Evolutionary conservation across 2,888 invertebrate species (phyloP).

Genomic region (Eupsilia transversa): DNA sequence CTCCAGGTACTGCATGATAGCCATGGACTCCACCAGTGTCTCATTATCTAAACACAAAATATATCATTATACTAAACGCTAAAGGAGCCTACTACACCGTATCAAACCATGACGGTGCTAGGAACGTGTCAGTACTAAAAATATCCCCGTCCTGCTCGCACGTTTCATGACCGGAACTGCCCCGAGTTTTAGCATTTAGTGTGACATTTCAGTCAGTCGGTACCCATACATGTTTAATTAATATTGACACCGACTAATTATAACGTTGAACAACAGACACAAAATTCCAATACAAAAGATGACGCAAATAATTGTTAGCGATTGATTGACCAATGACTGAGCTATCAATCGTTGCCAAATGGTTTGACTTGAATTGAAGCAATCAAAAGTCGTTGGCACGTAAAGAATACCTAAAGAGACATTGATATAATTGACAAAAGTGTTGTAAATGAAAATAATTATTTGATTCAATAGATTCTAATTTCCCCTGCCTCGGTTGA

Average conservation of each 20-base stretch:
- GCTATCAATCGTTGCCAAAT: conserved; percentile 37
- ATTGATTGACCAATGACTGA: conserved; percentile 43
- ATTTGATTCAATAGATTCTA: conserved; percentile 31
- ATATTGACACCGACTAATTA: not conserved
- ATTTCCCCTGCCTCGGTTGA: conserved; percentile 36
- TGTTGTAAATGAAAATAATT: conserved; percentile 38
- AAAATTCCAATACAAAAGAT: conserved; percentile 29
- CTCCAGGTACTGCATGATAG: conserved; percentile 93
- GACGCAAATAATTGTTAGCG: conserved; percentile 32
- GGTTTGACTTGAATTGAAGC: conserved; percentile 34
- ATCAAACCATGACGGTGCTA: too few relatives aligned
- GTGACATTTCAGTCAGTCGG: not conserved
- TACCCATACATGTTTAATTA: not conserved
- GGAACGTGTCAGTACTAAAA: too few relatives aligned
- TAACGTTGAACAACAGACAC: not conserved
- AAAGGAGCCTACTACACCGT: too few relatives aligned
- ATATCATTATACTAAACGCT: not conserved
- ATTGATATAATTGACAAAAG: not conserved
- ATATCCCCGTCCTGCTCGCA: not conserved
- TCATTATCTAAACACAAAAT: conserved; percentile 76
- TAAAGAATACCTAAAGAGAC: conserved; percentile 1
- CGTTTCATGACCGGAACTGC: not conserved
- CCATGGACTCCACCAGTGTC: conserved; percentile 86
- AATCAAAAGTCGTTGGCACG: conserved; percentile 22
- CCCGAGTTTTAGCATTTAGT: not conserved